Conservation (phyloP, 2,113 vertebrate species). For the Ornithorhynchus anatinus region DNA sequence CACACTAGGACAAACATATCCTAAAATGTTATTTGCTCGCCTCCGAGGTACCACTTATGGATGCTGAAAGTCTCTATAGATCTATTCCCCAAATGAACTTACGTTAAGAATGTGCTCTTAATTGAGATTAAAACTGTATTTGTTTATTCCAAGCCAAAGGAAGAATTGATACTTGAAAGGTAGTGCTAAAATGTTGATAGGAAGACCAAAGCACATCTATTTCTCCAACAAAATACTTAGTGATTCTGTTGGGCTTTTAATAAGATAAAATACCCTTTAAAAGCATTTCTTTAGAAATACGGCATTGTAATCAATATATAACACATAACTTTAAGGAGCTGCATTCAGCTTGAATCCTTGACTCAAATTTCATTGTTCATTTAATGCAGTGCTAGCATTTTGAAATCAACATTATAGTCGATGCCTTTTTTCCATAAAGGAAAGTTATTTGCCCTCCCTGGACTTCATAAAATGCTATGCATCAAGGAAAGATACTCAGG, state of each 20-base stretch:
- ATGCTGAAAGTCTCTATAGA: background rate
- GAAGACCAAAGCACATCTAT: background rate
- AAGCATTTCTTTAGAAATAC: background rate
- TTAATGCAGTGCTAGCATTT: background rate
- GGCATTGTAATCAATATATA: background rate
- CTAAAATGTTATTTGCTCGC: too few relatives aligned
- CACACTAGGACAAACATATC: too few relatives aligned
- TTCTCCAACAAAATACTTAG: background rate
- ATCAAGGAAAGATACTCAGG: background rate
- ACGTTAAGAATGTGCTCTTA: background rate
- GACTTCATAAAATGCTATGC: background rate
- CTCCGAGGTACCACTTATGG: too few relatives aligned
- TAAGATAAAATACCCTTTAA: background rate
- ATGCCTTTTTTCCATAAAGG: background rate
- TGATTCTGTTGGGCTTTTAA: background rate
- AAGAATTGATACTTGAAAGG: fast-evolving
- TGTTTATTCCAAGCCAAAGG: background rate
- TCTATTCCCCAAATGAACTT: background rate
- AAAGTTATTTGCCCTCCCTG: fast-evolving
- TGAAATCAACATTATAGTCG: background rate
- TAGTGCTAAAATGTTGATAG: background rate
- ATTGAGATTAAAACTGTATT: fast-evolving
- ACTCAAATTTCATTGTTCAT: background rate
- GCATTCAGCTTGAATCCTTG: background rate
- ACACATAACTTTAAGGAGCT: background rate